Evolutionary conservation across 2,797 vertebrate species (phyloP).

Genomic region (Pipistrellus nathusii): DNA sequence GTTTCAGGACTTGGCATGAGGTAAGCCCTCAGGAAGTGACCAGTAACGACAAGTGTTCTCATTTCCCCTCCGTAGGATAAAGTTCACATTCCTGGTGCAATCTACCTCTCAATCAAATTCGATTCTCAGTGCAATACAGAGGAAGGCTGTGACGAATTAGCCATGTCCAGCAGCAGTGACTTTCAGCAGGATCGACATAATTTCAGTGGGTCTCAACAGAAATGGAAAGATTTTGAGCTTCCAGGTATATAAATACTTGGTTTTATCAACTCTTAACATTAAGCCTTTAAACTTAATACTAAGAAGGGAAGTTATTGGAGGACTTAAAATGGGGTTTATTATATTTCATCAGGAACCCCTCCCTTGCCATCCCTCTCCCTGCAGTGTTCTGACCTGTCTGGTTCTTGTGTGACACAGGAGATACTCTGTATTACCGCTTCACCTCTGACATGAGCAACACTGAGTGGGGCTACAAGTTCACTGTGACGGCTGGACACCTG

Average conservation of each 20-base stretch:
- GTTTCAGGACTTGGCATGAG: neutral
- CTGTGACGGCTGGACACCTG: constrained; percentile 96
- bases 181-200: constrained; percentile 96
- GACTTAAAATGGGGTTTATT: neutral
- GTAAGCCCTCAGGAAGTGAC: neutral
- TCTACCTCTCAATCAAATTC: constrained; percentile 97
- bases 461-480: constrained; percentile 99
- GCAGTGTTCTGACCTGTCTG: constrained; percentile 47
- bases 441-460: constrained; percentile 99
- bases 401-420: constrained; percentile 88
- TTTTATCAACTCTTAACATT: neutral
- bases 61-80: constrained; percentile 91
- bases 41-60: neutral
- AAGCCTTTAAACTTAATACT: neutral
- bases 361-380: neutral
- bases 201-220: constrained; percentile 96
- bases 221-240: constrained; percentile 98
- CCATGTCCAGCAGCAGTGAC: constrained; percentile 96
- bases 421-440: constrained; percentile 96
- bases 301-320: neutral
- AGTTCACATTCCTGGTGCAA: constrained; percentile 97
- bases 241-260: constrained; percentile 90
- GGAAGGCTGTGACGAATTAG: constrained; percentile 97
- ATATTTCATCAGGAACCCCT: neutral
- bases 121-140: constrained; percentile 97